Conservation (phyloP, 2,797 vertebrate species). For the Enteromius afrohamiltoni region DNA sequence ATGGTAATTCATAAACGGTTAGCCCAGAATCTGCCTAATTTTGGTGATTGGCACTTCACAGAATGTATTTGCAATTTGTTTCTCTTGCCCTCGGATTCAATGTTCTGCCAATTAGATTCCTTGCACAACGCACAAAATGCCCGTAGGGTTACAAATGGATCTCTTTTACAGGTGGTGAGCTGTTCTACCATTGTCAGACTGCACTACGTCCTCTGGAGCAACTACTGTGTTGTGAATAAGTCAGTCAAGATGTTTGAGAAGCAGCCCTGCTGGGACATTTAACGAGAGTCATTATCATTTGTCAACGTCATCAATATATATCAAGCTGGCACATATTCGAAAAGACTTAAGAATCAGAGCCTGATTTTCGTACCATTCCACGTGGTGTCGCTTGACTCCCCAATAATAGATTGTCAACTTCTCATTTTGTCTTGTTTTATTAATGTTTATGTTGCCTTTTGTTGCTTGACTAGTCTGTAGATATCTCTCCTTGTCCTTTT, state of each 20-base stretch:
- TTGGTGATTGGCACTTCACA: conserved; percentile 60
- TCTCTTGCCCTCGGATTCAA: conserved; percentile 11
- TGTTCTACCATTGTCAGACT: conserved; percentile 20
- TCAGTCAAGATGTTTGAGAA: neutral
- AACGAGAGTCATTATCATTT: conserved; percentile 22
- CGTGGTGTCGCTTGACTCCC: neutral
- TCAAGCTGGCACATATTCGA: conserved; percentile 28
- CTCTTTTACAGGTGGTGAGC: neutral
- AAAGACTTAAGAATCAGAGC: conserved; percentile 30
- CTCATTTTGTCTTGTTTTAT: neutral
- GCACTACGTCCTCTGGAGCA: neutral
- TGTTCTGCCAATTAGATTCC: conserved; percentile 23
- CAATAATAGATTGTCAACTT: conserved; percentile 2
- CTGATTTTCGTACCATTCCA: neutral
- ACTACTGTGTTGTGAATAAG: conserved; percentile 20
- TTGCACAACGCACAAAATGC: neutral
- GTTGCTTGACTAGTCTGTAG: conserved; percentile 22
- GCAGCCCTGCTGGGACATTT: conserved; percentile 14
- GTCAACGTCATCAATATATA: conserved; percentile 36
- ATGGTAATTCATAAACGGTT: conserved; percentile 63
- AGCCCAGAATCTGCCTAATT: conserved; percentile 55
- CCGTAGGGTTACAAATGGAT: neutral
- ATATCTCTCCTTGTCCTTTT: conserved; percentile 43
- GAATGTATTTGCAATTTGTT: conserved; percentile 61
- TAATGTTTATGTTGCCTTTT: conserved; percentile 22